Percentiles rank a stretch among this genome's conserved stretches.
Conservation (phyloP, 2,797 vertebrate genomes). For the Picus viridis region DNA sequence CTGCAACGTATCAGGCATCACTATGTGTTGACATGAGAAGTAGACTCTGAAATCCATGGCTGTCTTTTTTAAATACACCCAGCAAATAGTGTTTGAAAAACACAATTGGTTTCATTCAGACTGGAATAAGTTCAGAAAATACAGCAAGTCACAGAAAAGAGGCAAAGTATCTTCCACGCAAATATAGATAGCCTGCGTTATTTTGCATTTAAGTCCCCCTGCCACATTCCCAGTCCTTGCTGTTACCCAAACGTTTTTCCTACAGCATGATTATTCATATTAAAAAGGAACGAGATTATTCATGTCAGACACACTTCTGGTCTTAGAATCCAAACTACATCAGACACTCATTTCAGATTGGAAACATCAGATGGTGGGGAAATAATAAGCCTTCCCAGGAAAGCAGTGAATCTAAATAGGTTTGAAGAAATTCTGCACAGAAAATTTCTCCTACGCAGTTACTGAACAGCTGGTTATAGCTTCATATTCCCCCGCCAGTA, state of each 20-base stretch:
- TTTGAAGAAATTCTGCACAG: not conserved
- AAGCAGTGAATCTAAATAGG: not conserved
- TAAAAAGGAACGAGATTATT: not conserved
- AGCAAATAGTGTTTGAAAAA: not conserved
- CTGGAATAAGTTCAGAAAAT: not conserved
- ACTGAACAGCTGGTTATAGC: not conserved
- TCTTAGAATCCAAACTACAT: not conserved
- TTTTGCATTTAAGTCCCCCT: not conserved
- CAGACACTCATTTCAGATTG: not conserved
- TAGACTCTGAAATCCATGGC: not conserved
- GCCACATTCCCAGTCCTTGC: not conserved
- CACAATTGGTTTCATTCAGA: not conserved
- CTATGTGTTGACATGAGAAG: not conserved
- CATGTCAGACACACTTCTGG: not conserved
- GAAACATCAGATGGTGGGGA: not conserved
- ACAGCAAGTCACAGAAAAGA: not conserved
- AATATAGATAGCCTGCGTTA: not conserved
- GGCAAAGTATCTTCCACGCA: not conserved
- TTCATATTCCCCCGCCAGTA: not conserved
- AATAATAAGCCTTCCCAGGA: not conserved
- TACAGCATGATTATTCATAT: not conserved
- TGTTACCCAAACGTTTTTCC: not conserved
- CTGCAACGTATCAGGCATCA: not conserved
- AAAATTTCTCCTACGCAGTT: not conserved
- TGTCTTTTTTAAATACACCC: not conserved